Conservation (phyloP, 2,888 invertebrate genomes). For the Catocala fraxini region DNA sequence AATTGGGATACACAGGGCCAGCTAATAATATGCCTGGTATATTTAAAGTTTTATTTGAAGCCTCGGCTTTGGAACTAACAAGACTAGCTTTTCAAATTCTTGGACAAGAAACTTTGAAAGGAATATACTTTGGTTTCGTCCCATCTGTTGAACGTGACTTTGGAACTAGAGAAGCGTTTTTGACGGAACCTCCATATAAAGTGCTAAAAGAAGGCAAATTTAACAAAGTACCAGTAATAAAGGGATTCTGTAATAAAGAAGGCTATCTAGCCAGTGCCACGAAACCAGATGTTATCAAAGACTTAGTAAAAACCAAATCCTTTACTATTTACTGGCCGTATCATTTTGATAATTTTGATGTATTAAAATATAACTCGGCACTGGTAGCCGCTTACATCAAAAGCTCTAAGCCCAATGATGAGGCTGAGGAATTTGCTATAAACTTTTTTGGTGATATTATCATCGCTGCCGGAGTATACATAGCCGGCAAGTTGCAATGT, state of each 20-base stretch:
- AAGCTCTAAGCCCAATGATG: slow-evolving; percentile 20
- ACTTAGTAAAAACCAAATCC: slow-evolving; percentile 49
- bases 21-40: slow-evolving; percentile 42
- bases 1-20: slow-evolving; percentile 56
- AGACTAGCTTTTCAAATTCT: slow-evolving; percentile 33
- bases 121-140: slow-evolving; percentile 55
- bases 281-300: slow-evolving; percentile 47
- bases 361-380: slow-evolving; percentile 37
- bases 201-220: slow-evolving; percentile 69
- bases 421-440: slow-evolving; percentile 47
- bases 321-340: slow-evolving; percentile 54
- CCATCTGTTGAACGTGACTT: slow-evolving; percentile 69
- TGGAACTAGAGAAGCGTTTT: slow-evolving; percentile 56
- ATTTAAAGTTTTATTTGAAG: slow-evolving; percentile 51
- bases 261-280: slow-evolving; percentile 66
- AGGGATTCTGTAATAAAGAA: slow-evolving; percentile 82
- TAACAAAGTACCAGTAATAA: slow-evolving; percentile 74
- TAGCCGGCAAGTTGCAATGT: slow-evolving; percentile 51
- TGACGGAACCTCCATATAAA: slow-evolving; percentile 69
- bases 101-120: background rate
- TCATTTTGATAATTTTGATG: slow-evolving; percentile 45
- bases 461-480: slow-evolving; percentile 59
- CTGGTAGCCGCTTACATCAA: slow-evolving; percentile 42
- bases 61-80: slow-evolving; percentile 41
- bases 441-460: slow-evolving; percentile 65